These are phyloP conservation scores for Sicus ferrugineus DNA, from an alignment of 2,888 invertebrate genomes.

Conservation along the genomic window DNA sequence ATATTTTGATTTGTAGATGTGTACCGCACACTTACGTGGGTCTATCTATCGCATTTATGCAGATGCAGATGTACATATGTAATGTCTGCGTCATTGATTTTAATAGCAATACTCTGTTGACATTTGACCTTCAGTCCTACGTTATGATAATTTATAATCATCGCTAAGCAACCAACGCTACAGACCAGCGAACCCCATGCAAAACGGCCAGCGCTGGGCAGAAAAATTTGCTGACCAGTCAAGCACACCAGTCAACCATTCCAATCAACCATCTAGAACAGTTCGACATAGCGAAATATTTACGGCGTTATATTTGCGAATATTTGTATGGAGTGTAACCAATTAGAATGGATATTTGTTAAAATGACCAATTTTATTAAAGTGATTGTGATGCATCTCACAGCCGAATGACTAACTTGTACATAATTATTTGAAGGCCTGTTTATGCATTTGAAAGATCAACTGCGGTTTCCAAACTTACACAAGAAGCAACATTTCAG, in stretches of 20 bases:
- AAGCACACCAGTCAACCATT: not conserved
- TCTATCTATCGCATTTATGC: not conserved
- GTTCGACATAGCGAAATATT: too few relatives aligned
- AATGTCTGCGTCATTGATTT: not conserved
- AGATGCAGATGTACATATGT: slow-evolving; percentile 5
- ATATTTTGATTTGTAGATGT: not conserved
- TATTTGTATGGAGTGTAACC: too few relatives aligned
- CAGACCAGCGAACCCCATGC: not conserved
- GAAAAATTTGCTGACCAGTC: not conserved
- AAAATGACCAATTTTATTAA: too few relatives aligned
- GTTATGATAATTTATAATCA: slow-evolving; percentile 38
- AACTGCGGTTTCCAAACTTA: too few relatives aligned
- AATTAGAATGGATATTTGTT: too few relatives aligned
- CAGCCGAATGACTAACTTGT: too few relatives aligned
- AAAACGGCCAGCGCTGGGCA: slow-evolving; percentile 12
- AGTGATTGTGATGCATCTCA: too few relatives aligned
- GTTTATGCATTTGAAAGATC: too few relatives aligned
- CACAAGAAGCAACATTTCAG: too few relatives aligned
- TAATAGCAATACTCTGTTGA: not conserved
- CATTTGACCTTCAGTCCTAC: slow-evolving; percentile 36
- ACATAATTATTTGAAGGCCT: too few relatives aligned
- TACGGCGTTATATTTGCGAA: too few relatives aligned
- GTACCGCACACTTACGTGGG: not conserved
- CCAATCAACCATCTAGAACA: not conserved
- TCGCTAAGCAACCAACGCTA: not conserved